Evolutionary conservation across 2,888 invertebrate genomes (phyloP), one percentile per base, ranked within the genome.

Genomic region (Xestia sexstrigata): DNA sequence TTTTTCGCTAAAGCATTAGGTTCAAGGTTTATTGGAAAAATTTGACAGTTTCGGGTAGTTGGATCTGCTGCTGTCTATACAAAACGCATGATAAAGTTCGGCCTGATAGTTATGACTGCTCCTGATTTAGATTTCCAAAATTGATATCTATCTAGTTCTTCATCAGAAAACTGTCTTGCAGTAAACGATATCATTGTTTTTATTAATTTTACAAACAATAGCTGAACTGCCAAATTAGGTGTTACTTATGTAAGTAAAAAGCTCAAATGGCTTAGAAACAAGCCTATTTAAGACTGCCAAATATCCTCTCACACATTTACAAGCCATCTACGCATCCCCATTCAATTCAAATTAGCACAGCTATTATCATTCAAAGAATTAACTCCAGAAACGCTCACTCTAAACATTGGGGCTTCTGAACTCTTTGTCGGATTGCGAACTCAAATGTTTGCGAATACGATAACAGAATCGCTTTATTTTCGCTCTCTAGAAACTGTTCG

Each of bases 401-500:
- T 76, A 79, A 76, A 74, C 74, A 72, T 70, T 60, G 45, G 30
- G 45, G 42, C 52, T 70, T 52, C 47, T 58, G 20, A 74, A 69
- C 72, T 76, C 74, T n/a, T 78, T 80, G 83, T 77, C 75, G 81
- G 82, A 88, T 77, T 90, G 89, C 88, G 70, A 83, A 89, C 88
- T 91, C 90, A 90, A 93, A 90, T 91, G 92, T 92, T 93, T 90
- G 89, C 88, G 85, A 90, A 92, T 89, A 91, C 89, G 93, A 93
- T 93, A 93, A 91, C 92, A 90, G 89, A 92, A 92, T 91, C 86
- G 91, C 93, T 91, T 92, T 92, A 93, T 93, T 93, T 91, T 86
- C 86, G 84, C 78, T 83, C 79, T 79, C 70, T 77, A 81, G 84
- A 87, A 91, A 92, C 91, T 90, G 88, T 84, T 88, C 87, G 85